phyloP scores from a whole-genome alignment of 37 sponge, comb jelly and placozoan species.

The Oscarella lobularis region DNA sequence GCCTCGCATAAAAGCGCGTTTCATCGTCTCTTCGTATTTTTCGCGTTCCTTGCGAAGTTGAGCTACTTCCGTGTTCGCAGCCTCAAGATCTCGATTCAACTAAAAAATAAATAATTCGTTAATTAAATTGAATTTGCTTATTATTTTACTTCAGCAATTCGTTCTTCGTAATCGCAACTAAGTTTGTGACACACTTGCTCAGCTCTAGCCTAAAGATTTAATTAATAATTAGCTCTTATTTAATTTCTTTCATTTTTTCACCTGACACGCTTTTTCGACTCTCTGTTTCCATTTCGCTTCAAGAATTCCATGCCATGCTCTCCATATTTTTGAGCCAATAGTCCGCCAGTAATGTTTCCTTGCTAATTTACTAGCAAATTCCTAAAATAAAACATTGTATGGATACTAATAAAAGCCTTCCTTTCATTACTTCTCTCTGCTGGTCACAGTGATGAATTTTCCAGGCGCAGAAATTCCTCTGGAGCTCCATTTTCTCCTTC shows the following conservation, averaged over 20 bases:
- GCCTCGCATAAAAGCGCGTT: conserved; percentile 97
- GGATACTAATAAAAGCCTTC: background rate
- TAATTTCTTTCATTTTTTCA: conserved; percentile 7
- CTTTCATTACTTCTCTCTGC: conserved; percentile 28
- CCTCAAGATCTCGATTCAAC: conserved; percentile 45
- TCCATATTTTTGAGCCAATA: conserved; percentile 35
- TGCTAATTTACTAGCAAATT: conserved; percentile 41
- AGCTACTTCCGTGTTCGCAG: conserved; percentile 33
- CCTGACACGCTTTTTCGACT: conserved; percentile 92
- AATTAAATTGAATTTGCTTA: background rate
- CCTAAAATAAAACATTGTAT: too few relatives aligned
- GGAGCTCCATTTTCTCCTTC: conserved; percentile 41
- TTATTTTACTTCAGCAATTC: conserved; percentile 32
- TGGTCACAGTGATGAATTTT: conserved; percentile 34
- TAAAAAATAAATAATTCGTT: conserved; percentile 3
- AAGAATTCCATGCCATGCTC: conserved; percentile 67
- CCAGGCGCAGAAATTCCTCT: conserved; percentile 45
- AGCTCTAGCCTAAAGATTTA: conserved; percentile 40
- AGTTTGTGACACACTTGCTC: conserved; percentile 78
- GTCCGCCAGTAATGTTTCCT: conserved; percentile 22
- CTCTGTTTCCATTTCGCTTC: conserved; percentile 68
- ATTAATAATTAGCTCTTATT: background rate
- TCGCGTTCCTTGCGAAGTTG: conserved; percentile 43
- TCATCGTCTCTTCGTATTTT: conserved; percentile 89
- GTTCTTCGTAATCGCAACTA: conserved; percentile 70